Base-by-base conservation (phyloP, 2,888 invertebrate species). In the Lysandra coridon region DNA sequence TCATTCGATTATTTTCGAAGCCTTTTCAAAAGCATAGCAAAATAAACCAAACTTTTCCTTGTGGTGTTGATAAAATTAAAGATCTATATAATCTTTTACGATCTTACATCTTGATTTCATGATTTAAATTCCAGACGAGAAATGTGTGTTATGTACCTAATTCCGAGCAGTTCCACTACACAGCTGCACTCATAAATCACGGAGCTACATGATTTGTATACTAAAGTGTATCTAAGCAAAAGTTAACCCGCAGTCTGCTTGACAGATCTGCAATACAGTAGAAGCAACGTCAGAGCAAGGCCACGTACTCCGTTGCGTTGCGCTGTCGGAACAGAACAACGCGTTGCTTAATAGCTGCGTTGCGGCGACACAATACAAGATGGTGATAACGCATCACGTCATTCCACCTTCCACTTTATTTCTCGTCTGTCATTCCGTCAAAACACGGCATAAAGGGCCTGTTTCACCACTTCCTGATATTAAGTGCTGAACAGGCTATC, bases 171-270 rank as follows among this genome's bases (percentile, higher is more conserved):
- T 64, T 64, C 64, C 64, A 14, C 69, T 4, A 37, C 69, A 69
- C 69, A 69, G 69, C 33, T 69, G 69, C 69, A 17, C 69, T 69
- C 69, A 69, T 69, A 69, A 69, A 69, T 69, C 69, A 69, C 69
- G 33, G 69, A 69, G 69, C 69, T 69, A 69, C 33, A 69, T 33
- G 69, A 69, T 69, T 69, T 69, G 69, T 69, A 69, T 69, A 37
- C 69, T 69, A 69, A 69, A 69, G 33, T 69, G 69, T 69, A 69
- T 69, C 69, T 69, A 69, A 69, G 69, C 69, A 69, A 69, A 69
- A 69, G 69, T 69, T 69, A 69, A 37, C 17, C 33, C 33, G 69
- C 69, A 69, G 57, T 4, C 33, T 33, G 69, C 69, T 69, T 14
- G 69, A 69, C 69, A 69, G 69, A 69, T 69, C 69, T 69, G 69